These are phyloP conservation scores for Zelostemma sp. DNA, from an alignment of 1,140 invertebrate genomes.

Conservation along the genomic window DNA sequence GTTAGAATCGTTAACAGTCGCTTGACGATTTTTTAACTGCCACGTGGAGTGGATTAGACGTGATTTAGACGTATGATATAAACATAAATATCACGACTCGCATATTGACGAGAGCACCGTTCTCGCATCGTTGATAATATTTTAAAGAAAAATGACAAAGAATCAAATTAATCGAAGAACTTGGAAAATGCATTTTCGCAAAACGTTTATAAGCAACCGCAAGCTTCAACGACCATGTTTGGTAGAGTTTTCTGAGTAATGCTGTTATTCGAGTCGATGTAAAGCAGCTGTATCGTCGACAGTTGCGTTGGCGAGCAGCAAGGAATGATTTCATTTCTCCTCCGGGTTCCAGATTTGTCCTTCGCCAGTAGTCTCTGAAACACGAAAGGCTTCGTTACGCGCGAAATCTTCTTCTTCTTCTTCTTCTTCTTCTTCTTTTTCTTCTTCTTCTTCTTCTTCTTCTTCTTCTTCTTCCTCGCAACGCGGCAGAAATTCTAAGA, in stretches of 20 bases:
- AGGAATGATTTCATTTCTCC: constrained; percentile 74
- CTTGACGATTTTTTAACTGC: too few relatives aligned
- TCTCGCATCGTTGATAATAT: background rate
- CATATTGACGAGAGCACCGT: too few relatives aligned
- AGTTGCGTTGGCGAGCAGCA: constrained; percentile 84
- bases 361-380: constrained; percentile 72
- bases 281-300: constrained; percentile 80
- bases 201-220: constrained; percentile 85
- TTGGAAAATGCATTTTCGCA: too few relatives aligned
- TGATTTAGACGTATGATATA: too few relatives aligned
- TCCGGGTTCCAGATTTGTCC: constrained; percentile 53
- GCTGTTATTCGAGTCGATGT: constrained; percentile 80
- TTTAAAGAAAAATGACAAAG: constrained; percentile 1
- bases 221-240: constrained; percentile 87
- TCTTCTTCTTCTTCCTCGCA: too few relatives aligned
- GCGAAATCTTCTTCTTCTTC: background rate
- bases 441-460: too few relatives aligned
- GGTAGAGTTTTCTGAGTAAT: constrained; percentile 82
- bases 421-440: too few relatives aligned
- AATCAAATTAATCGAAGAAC: too few relatives aligned
- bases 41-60: too few relatives aligned
- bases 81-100: too few relatives aligned
- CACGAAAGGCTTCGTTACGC: constrained; percentile 42
- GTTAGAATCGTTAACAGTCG: too few relatives aligned
- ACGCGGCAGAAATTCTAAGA: too few relatives aligned